These are phyloP conservation scores for Sturnus vulgaris DNA, from an alignment of 2,113 vertebrate species.

Conservation along the genomic window DNA sequence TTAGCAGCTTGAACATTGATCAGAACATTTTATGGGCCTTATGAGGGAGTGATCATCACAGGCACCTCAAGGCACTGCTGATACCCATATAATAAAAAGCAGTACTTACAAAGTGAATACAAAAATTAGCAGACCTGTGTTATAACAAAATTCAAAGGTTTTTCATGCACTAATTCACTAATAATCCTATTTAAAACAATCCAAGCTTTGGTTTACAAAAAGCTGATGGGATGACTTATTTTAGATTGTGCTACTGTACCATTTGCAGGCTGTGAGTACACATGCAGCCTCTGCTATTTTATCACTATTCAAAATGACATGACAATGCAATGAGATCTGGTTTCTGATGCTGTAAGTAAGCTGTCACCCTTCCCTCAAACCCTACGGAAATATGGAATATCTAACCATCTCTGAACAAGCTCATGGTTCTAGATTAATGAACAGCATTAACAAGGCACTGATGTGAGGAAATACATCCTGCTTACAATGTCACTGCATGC, in stretches of 20 bases:
- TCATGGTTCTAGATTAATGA: constrained; percentile 77
- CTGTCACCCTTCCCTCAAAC: constrained; percentile 62
- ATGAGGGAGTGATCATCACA: neutral
- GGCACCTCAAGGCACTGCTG: neutral
- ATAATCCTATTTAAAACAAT: neutral
- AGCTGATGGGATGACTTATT: neutral
- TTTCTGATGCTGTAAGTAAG: constrained; percentile 67
- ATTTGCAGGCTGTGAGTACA: constrained; percentile 39
- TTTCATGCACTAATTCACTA: neutral
- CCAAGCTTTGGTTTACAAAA: neutral
- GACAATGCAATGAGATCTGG: constrained; percentile 52
- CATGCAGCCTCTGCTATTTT: constrained; percentile 42
- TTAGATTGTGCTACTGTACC: neutral
- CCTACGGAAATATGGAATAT: constrained; percentile 64
- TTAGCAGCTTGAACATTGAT: neutral
- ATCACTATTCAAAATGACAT: constrained; percentile 71
- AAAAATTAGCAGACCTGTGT: neutral
- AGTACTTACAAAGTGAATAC: neutral
- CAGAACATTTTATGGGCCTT: neutral
- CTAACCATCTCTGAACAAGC: constrained; percentile 70
- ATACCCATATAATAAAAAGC: neutral
- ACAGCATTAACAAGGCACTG: constrained; percentile 71
- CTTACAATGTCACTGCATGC: constrained; percentile 62
- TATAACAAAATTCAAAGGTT: neutral
- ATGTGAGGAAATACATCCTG: constrained; percentile 68